Conservation (phyloP, 92 coral and sea anemone genomes). For the Phenganax stokvisi region DNA sequence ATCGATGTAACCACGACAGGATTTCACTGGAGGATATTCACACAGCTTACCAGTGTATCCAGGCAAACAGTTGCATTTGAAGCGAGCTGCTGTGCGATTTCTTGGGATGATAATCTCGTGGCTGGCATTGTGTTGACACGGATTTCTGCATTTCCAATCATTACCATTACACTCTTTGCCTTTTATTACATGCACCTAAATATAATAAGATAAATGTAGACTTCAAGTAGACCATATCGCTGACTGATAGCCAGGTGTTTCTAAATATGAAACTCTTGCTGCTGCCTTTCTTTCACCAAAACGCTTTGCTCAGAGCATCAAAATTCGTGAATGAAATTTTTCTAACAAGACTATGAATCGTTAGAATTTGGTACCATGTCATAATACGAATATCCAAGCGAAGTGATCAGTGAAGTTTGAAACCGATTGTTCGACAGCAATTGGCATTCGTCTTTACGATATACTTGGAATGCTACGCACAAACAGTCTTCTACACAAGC, state of each 20-base stretch:
- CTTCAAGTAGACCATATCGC: too few relatives aligned
- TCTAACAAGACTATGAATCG: too few relatives aligned
- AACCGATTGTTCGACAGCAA: slow-evolving; percentile 5
- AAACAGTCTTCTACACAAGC: neutral
- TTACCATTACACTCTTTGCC: too few relatives aligned
- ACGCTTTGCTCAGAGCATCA: too few relatives aligned
- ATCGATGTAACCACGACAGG: slow-evolving; percentile 4
- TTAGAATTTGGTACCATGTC: neutral
- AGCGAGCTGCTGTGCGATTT: neutral
- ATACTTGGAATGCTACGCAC: slow-evolving; percentile 9
- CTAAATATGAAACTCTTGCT: too few relatives aligned
- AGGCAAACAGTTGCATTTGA: slow-evolving; percentile 6
- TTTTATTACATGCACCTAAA: too few relatives aligned
- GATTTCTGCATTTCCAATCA: neutral
- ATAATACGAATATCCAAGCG: slow-evolving; percentile 6
- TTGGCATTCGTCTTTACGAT: slow-evolving; percentile 2
- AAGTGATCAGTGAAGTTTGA: neutral
- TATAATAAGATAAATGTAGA: too few relatives aligned
- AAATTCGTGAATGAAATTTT: too few relatives aligned
- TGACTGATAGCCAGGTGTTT: too few relatives aligned
- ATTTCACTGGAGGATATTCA: neutral
- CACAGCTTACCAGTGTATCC: slow-evolving; percentile 23
- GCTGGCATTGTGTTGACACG: neutral
- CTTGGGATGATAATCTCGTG: neutral
- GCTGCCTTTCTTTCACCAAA: too few relatives aligned